Evolutionary conservation across 2,113 vertebrate genomes (phyloP), one percentile per base, ranked within the genome.

Genomic region (Mixornis gularis): DNA sequence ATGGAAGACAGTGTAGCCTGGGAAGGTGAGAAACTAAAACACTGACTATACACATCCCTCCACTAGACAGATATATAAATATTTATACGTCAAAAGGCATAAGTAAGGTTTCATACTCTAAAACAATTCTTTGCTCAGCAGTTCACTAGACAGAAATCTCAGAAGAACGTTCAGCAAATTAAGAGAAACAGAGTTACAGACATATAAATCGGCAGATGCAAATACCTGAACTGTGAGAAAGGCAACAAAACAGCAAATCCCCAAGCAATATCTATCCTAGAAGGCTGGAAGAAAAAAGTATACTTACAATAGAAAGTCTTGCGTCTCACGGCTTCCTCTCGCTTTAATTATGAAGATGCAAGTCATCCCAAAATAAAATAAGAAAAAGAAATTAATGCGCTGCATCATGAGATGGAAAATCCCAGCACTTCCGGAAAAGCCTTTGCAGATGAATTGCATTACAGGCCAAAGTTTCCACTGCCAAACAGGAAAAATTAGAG

Each of bases 311-410:
- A 82, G 74, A 71, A 13, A 87, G 53, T 85, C 78, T 48, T 74
- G 78, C 30, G 26, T 79, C 87, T 94, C 95, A 94, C 44, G 63
- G 62, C 22, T 89, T 92, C 72, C 82, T 93, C 87, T 90, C 66
- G 91, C 91, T 96, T 94, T 96, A 90, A 82, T 94, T 93, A 94
- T 36, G 87, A 95, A 96, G 94, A 91, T 68, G 73, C 58, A 95
- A 94, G 76, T 88, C 89, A 96, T 80, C 90, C 95, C 90, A 94
- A 96, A 96, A 97, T 77, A 95, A 94, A 97, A 94, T 87, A 94
- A 96, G 93, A 95, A 87, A 96, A 76, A 93, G 24, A 86, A 85
- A 94, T 97, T 95, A 95, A 93, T 87, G 64, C 52, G 41, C 73
- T 90, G 81, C n/a, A 84, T 29, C 41, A 73, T 43, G 65, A 4